phyloP scores from a whole-genome alignment of 2,797 vertebrate species.

The Octomys mimax region DNA sequence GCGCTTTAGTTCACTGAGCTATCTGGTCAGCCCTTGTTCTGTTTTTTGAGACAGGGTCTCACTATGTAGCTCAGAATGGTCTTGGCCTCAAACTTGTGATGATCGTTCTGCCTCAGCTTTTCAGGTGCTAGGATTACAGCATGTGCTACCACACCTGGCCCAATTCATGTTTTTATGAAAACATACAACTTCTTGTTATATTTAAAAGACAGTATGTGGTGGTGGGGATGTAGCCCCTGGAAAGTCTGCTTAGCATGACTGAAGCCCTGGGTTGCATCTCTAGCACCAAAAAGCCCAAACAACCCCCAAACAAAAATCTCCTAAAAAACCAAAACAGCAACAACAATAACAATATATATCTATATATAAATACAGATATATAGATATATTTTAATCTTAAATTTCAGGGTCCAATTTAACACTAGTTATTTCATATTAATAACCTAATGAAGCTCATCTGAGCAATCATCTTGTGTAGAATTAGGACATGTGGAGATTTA shows the following conservation, averaged over 20 bases:
- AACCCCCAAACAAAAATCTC: not conserved
- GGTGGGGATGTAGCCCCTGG: not conserved
- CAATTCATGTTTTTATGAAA: not conserved
- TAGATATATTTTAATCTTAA: constrained; percentile 5
- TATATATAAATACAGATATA: not conserved
- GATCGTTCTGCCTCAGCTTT: not conserved
- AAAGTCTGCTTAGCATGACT: not conserved
- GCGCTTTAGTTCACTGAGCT: too few relatives aligned
- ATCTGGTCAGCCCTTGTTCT: too few relatives aligned
- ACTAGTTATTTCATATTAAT: constrained; percentile 21
- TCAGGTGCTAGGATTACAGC: not conserved
- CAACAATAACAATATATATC: too few relatives aligned
- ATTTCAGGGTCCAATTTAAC: constrained; percentile 35
- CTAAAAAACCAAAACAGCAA: not conserved
- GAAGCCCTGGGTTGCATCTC: not conserved
- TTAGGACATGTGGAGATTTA: not conserved
- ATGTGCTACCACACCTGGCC: not conserved
- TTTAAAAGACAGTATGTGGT: not conserved
- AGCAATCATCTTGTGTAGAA: constrained; percentile 47
- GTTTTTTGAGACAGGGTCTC: too few relatives aligned
- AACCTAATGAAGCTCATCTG: not conserved
- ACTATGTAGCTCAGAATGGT: not conserved
- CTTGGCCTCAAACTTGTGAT: not conserved
- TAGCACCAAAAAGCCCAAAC: not conserved
- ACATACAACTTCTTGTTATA: not conserved